A percentile compares a stretch with the other conserved stretches of the same genome.
Conservation (phyloP, 2,888 invertebrate species). For the Apodemia duryi region DNA sequence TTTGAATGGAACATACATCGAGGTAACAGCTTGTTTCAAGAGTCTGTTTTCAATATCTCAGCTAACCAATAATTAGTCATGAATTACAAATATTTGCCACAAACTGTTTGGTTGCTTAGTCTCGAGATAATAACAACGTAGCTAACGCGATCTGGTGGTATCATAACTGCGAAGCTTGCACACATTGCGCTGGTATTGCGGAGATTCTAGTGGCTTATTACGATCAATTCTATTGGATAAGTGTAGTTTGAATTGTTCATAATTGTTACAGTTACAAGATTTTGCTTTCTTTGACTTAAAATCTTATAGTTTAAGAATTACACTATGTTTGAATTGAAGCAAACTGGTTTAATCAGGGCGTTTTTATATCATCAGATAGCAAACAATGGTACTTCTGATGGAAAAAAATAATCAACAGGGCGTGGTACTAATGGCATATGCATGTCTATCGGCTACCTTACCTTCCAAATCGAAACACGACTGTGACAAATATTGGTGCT, state of each 20-base stretch:
- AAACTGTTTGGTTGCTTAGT: neutral
- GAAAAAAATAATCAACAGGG: neutral
- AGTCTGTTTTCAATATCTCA: neutral
- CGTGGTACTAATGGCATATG: neutral
- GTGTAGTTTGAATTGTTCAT: neutral
- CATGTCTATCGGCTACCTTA: too few relatives aligned
- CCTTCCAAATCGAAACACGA: too few relatives aligned
- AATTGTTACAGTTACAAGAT: neutral
- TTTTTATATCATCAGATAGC: neutral
- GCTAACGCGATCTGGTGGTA: conserved; percentile 1
- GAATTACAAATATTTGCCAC: neutral
- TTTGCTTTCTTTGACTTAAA: neutral
- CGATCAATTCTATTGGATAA: neutral
- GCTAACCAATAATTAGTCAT: neutral
- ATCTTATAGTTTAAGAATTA: neutral
- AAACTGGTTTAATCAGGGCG: too few relatives aligned
- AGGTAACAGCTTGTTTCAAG: too few relatives aligned
- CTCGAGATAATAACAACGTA: conserved; percentile 2
- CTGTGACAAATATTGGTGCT: too few relatives aligned
- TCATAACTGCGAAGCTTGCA: neutral
- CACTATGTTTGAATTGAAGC: too few relatives aligned
- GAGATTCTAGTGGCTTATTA: neutral
- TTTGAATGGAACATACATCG: too few relatives aligned
- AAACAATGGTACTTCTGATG: neutral
- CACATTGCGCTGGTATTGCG: neutral